phyloP scores from a whole-genome alignment of 1,140 invertebrate species.

The Drosophila tsacasi region DNA sequence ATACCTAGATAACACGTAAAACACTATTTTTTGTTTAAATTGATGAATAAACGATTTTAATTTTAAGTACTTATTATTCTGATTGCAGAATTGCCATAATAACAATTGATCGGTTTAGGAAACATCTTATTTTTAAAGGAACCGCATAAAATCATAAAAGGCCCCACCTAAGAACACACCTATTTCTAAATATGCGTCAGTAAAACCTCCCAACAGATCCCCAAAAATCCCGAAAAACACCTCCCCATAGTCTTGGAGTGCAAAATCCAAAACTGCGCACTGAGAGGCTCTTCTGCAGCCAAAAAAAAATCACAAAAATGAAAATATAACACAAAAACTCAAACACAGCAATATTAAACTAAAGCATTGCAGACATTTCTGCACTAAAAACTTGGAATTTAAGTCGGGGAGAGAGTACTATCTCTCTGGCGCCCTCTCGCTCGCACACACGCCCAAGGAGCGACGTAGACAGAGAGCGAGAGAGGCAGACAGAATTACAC shows the following conservation, averaged over 20 bases:
- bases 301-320: constrained; percentile 28
- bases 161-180: neutral
- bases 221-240: constrained; percentile 4
- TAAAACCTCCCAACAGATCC: neutral
- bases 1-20: no score
- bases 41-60: no score
- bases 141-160: neutral
- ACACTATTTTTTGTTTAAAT: no score
- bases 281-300: constrained; percentile 40
- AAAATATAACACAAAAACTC: constrained; percentile 12
- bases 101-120: no score
- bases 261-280: constrained; percentile 35
- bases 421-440: constrained; percentile 17
- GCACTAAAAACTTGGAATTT: constrained; percentile 78
- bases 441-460: constrained; percentile 41
- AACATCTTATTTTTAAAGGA: neutral
- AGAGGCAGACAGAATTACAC: constrained; percentile 60
- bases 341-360: constrained; percentile 71
- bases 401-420: constrained; percentile 52
- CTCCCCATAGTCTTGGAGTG: neutral
- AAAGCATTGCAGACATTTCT: constrained; percentile 76
- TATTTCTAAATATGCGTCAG: neutral
- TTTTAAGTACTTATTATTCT: no score
- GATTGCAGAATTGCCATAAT: no score
- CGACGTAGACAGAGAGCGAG: constrained; percentile 29